phyloP scores from a whole-genome alignment of 2,113 vertebrate species.

The Callorhinus ursinus region DNA sequence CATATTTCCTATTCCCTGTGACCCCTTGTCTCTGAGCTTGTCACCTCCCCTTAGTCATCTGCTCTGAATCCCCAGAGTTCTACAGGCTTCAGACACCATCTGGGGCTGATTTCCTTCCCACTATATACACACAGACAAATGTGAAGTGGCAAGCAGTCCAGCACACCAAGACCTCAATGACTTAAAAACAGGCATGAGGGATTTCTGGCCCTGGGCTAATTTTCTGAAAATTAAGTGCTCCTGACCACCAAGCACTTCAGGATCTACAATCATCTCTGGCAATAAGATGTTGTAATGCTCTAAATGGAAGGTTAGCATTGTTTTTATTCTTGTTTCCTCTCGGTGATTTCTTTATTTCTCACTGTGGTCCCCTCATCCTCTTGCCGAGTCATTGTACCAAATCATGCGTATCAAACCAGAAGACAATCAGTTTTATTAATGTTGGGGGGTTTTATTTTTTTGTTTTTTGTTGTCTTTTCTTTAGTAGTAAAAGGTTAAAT shows the following conservation, averaged over 20 bases:
- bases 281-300: neutral
- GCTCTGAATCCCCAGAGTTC: neutral
- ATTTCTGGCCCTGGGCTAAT: neutral
- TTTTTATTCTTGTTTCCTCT: neutral
- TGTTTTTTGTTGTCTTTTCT: neutral
- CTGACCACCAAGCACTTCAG: neutral
- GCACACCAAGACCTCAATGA: neutral
- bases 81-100: neutral
- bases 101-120: neutral
- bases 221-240: constrained; percentile 41
- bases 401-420: neutral
- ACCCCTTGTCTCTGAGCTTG: neutral
- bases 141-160: neutral
- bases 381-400: neutral
- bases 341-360: neutral
- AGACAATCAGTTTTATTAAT: neutral
- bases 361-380: neutral
- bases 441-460: neutral
- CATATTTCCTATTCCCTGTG: neutral
- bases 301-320: neutral
- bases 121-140: neutral
- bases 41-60: neutral
- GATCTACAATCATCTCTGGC: neutral
- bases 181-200: neutral
- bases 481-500: neutral